phyloP scores from a whole-genome alignment of 2,113 vertebrate species.

The Pelmatolapia mariae region DNA sequence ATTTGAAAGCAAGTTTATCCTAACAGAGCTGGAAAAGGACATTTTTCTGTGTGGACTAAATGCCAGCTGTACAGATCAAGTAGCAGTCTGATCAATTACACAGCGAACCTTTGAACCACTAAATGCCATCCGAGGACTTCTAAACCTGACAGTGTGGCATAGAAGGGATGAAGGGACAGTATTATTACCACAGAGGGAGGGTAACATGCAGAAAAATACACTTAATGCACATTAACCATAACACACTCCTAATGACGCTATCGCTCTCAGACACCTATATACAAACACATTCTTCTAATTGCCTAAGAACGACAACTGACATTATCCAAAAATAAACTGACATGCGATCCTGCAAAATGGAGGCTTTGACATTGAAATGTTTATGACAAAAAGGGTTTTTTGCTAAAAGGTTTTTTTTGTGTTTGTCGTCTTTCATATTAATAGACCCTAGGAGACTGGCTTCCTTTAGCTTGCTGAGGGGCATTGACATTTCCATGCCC shows the following conservation, averaged over 20 bases:
- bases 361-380: slow-evolving; percentile 52
- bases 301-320: slow-evolving; percentile 7
- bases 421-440: slow-evolving; percentile 44
- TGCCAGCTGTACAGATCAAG: slow-evolving; percentile 58
- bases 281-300: not conserved
- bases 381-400: slow-evolving; percentile 44
- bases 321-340: slow-evolving; percentile 47
- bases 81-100: slow-evolving; percentile 55
- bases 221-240: not conserved
- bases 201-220: not conserved
- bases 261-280: not conserved
- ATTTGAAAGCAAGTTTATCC: slow-evolving; percentile 22
- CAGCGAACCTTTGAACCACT: slow-evolving; percentile 42
- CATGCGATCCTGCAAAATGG: slow-evolving; percentile 19
- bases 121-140: slow-evolving; percentile 50
- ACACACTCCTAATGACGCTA: not conserved
- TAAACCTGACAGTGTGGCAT: slow-evolving; percentile 1
- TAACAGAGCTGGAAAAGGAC: not conserved
- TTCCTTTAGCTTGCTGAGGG: slow-evolving; percentile 44
- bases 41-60: slow-evolving; percentile 42
- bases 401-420: slow-evolving; percentile 22
- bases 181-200: slow-evolving; percentile 1
- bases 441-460: slow-evolving; percentile 42
- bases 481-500: slow-evolving; percentile 51
- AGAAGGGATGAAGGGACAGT: not conserved